phyloP scores from a whole-genome alignment of 1,140 invertebrate genomes.

The Gyrodactylus bullatarudis region DNA sequence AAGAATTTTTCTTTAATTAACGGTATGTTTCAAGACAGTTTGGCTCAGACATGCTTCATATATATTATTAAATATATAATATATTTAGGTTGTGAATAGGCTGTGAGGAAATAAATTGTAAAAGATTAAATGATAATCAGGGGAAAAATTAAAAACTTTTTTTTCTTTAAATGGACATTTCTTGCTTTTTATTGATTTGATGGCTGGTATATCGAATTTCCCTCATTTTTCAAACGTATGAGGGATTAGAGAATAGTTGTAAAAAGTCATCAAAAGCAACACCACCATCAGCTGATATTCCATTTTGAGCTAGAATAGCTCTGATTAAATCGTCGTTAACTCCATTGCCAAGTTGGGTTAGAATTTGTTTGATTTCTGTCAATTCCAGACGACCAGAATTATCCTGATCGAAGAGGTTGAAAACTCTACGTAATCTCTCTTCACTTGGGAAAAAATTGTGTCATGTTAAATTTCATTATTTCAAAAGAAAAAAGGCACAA shows the following conservation, averaged over 20 bases:
- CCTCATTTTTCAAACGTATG: background rate
- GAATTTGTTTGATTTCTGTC: background rate
- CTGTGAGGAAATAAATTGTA: too few species aligned
- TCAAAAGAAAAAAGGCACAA: background rate
- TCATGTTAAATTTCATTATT: too few species aligned
- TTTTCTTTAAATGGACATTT: too few species aligned
- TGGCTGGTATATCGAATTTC: too few species aligned
- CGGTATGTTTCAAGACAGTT: too few species aligned
- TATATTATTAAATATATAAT: too few species aligned
- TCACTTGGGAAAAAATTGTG: background rate
- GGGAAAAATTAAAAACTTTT: too few species aligned
- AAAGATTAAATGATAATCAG: too few species aligned
- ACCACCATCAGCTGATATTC: background rate
- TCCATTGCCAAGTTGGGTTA: background rate
- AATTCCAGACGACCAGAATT: background rate
- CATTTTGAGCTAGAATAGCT: background rate
- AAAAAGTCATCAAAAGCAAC: background rate
- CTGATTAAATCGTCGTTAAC: background rate
- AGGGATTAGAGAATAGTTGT: background rate
- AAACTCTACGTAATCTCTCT: background rate
- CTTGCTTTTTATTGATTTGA: too few species aligned
- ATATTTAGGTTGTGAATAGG: too few species aligned
- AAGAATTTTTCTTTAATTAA: too few species aligned
- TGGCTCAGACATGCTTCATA: too few species aligned
- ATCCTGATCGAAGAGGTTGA: background rate